Base-by-base conservation (phyloP, 2,888 invertebrate genomes). In the Drosophila crucigera region DNA sequence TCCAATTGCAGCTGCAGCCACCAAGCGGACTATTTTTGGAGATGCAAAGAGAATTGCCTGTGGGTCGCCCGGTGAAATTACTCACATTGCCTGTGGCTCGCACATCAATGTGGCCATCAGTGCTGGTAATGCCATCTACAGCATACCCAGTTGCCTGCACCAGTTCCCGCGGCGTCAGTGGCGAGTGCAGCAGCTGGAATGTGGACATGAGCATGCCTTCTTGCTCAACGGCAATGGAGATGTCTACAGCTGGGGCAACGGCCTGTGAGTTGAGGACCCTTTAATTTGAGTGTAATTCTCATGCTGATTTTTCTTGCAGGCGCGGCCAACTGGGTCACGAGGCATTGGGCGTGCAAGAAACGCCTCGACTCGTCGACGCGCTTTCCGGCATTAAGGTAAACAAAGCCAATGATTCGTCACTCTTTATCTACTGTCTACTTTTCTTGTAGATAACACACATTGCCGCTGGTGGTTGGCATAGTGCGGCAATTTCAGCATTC, bases 311-410 rank as follows among this genome's bases (percentile, higher is more conserved):
- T 55, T 22, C 33, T 43, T 61, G 49, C 89, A 98, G 98, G 91
- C 96, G 97, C 69, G 97, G 98, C 35, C 98, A 98, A 93, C 94
- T 98, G 55, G 98, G 98, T 0, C 96, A 96, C 93, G 96, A 96
- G n/a, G 94, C 94, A 80, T 59, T 93, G 10, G 76, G 95, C 62
- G 94, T 95, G 75, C 94, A 95, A 75, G 95, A 95, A 43, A 91
- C 92, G 59, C 98, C 98, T 0, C 94, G 93, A 68, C 92, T 96
- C 80, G 93, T 98, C 3, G 95, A 96, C 83, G 96, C 96, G 52
- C 93, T 98, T 52, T 95, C 96, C 52, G 98, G 98, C 19, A 94
- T 98, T 28, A 95, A 95, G 90, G 94, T 93, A 84, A 55, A 56
- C 54, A 59, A 52, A 68, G 35, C 37, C 30, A 30, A n/a, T 5